Percentiles rank a stretch among this genome's conserved stretches.
Conservation (phyloP, 2,888 invertebrate species). For the Ariolimax columbianus region DNA sequence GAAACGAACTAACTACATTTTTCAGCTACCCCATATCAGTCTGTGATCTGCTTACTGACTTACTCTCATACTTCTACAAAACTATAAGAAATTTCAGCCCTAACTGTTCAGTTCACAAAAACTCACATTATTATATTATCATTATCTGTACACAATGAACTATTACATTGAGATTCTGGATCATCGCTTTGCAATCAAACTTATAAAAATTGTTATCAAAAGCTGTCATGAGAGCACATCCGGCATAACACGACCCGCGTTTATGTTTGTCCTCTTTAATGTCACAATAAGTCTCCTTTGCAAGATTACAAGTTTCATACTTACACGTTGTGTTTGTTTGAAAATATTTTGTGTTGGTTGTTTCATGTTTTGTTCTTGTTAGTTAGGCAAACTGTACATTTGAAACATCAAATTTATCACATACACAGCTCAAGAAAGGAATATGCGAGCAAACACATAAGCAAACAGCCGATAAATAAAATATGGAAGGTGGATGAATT, state of each 20-base stretch:
- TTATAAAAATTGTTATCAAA: background rate
- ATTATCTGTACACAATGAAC: background rate
- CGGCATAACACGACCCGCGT: background rate
- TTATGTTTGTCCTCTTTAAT: background rate
- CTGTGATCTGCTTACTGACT: too few relatives aligned
- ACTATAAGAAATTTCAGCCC: too few relatives aligned
- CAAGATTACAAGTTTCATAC: background rate
- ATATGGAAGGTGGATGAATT: background rate
- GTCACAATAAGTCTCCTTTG: background rate
- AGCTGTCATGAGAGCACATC: background rate
- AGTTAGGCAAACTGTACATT: too few relatives aligned
- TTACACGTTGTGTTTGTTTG: background rate
- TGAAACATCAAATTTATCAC: too few relatives aligned
- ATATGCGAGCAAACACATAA: background rate
- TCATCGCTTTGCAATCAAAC: background rate
- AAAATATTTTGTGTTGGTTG: too few relatives aligned
- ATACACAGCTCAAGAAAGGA: background rate
- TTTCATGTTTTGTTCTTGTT: too few relatives aligned
- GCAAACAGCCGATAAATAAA: background rate
- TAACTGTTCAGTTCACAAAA: too few relatives aligned
- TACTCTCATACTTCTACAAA: too few relatives aligned
- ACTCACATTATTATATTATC: background rate
- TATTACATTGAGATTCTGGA: constrained; percentile 24
- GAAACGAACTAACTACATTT: too few relatives aligned
- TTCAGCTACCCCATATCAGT: too few relatives aligned